Conservation (phyloP, 2,797 vertebrate species). For the Bovichtus variegatus region DNA sequence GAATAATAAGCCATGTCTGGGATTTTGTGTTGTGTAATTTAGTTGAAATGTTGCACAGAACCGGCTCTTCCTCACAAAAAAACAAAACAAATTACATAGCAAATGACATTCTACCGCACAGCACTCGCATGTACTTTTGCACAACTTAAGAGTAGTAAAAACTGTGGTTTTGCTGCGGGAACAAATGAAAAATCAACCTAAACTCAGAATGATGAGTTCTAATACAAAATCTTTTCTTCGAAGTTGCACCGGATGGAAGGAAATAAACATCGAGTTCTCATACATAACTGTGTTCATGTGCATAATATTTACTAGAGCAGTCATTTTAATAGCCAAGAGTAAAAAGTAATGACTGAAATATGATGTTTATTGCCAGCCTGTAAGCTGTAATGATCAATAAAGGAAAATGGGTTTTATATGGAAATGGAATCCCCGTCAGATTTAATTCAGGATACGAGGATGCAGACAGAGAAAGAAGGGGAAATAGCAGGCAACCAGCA, state of each 20-base stretch:
- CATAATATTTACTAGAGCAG: not conserved
- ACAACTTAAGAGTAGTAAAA: not conserved
- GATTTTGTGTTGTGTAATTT: not conserved
- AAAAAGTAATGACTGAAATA: constrained; percentile 29
- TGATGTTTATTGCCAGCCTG: not conserved
- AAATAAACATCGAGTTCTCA: not conserved
- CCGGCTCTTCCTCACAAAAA: not conserved
- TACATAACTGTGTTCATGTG: not conserved
- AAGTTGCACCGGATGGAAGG: not conserved
- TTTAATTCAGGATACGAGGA: constrained; percentile 12
- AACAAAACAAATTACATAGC: not conserved
- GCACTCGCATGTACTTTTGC: not conserved
- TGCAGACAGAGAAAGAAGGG: too few relatives aligned
- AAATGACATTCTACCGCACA: constrained; percentile 5
- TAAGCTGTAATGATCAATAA: constrained; percentile 24
- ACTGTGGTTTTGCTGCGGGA: not conserved
- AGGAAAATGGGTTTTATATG: constrained; percentile 19
- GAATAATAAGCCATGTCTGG: constrained; percentile 1
- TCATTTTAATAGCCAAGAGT: constrained; percentile 8
- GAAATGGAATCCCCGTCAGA: constrained; percentile 27
- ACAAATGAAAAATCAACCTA: not conserved
- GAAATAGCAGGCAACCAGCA: too few relatives aligned
- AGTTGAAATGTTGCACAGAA: not conserved
- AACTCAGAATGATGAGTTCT: not conserved
- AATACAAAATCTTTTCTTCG: not conserved